Evolutionary conservation across 2,888 invertebrate species (phyloP).

Genomic region (Celastrina argiolus): DNA sequence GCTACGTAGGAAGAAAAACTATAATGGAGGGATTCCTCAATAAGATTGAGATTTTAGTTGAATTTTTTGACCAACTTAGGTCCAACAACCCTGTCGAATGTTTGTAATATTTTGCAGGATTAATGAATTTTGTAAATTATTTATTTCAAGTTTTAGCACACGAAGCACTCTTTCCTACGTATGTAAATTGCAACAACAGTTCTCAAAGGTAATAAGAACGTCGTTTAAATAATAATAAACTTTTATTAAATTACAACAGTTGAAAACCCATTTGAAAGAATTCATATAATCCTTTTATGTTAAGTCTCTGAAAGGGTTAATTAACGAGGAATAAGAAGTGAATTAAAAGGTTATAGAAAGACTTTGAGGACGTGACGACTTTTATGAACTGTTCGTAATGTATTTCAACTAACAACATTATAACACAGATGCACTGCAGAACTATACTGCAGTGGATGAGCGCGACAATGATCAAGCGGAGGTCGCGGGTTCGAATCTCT

Average conservation of each 20-base stretch:
- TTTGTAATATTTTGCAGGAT: neutral
- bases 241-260: slow-evolving; percentile 22
- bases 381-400: neutral
- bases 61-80: too few species aligned
- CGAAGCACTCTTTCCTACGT: too few species aligned
- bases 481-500: too few species aligned
- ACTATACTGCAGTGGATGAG: too few species aligned
- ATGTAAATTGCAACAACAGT: neutral
- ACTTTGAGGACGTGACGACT: slow-evolving; percentile 42
- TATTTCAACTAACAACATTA: too few species aligned
- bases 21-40: too few species aligned
- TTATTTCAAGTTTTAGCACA: too few species aligned
- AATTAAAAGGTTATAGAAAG: slow-evolving; percentile 53
- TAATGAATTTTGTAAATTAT: too few species aligned
- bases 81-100: slow-evolving; percentile 23
- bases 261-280: slow-evolving; percentile 44
- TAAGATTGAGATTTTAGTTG: too few species aligned
- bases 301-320: slow-evolving; percentile 60
- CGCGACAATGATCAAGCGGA: too few species aligned
- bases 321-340: slow-evolving; percentile 67
- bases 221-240: slow-evolving; percentile 23
- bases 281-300: slow-evolving; percentile 34
- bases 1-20: too few species aligned
- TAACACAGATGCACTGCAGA: too few species aligned
- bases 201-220: slow-evolving; percentile 1